These are phyloP conservation scores for Clunio marinus DNA, from an alignment of 2,888 invertebrate species.

Conservation along the genomic window DNA sequence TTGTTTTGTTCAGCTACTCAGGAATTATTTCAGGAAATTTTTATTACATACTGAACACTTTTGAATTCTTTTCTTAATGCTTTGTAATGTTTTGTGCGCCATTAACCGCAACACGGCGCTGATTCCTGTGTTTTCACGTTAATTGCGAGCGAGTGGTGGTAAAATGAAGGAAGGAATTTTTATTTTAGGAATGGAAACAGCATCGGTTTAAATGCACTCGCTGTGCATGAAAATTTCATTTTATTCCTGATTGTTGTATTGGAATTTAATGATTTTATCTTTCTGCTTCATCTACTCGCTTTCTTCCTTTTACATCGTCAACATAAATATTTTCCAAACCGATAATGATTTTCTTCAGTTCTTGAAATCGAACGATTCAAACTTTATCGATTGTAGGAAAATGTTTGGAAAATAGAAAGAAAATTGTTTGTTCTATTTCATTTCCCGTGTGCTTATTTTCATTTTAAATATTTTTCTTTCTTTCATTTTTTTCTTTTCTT, in stretches of 20 bases:
- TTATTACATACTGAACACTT: slow-evolving; percentile 5
- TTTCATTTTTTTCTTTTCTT: not conserved
- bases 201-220: not conserved
- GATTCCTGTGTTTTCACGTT: slow-evolving; percentile 2
- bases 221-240: not conserved
- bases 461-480: slow-evolving; percentile 1
- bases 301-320: not conserved
- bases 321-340: not conserved
- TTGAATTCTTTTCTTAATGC: not conserved
- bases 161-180: not conserved
- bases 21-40: not conserved
- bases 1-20: not conserved
- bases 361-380: not conserved
- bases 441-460: too few relatives aligned
- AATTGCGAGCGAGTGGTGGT: not conserved
- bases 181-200: too few relatives aligned
- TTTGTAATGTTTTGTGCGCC: not conserved
- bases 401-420: too few relatives aligned
- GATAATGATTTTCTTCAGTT: not conserved
- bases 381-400: not conserved
- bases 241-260: not conserved
- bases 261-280: not conserved
- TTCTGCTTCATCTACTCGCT: too few relatives aligned
- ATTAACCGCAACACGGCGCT: not conserved
- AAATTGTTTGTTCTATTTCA: slow-evolving; percentile 29